Evolutionary conservation across 1,140 invertebrate genomes (phyloP), one percentile per base, ranked within the genome.

Genomic region (Euglossa dilemma): DNA sequence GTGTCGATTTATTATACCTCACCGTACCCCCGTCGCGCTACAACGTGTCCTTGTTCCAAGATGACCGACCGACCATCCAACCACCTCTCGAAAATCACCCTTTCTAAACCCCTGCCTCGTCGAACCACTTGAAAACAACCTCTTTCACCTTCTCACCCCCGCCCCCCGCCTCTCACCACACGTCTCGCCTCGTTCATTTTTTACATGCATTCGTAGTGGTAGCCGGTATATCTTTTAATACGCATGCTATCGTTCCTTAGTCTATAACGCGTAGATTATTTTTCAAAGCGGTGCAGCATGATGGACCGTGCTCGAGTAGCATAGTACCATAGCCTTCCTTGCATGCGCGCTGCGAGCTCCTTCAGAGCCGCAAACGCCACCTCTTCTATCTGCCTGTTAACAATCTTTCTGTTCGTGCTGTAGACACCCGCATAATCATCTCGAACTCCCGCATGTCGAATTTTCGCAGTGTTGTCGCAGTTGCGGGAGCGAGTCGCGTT

Each of bases 111-210:
- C 16, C 25, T 36, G 28, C 61, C 61, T 63, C 16, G 14, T 63
- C n/a, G 54, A 61, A 73, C 52, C 73, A 74, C 45, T 75, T 43
- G 61, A 74, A 18, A 52, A 70, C 12, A 74, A 75, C 61, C 56
- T 16, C n/a, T 61, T 75, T 78, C 54, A 25, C 50, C 66, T n/a
- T 0, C 7, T n/a, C 45, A 69, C 78, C 75, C 70, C 23, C 11
- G n/a, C 79, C 71, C 79, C 71, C 45, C 14, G 71, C 84, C 84
- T 54, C 70, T 87, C 83, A 88, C 52, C 85, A 89, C 87, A 89
- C 87, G 76, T 89, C 87, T 89, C 88, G 87, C 87, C 88, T 89
- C 85, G 75, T 87, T 89, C 84, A 88, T 89, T 88, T 89, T 87
- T 82, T 89, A 87, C 56, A 79, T 74, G 88, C 85, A 88, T 87